Conservation (phyloP, 2,797 vertebrate species). For the Xenops minutus region DNA sequence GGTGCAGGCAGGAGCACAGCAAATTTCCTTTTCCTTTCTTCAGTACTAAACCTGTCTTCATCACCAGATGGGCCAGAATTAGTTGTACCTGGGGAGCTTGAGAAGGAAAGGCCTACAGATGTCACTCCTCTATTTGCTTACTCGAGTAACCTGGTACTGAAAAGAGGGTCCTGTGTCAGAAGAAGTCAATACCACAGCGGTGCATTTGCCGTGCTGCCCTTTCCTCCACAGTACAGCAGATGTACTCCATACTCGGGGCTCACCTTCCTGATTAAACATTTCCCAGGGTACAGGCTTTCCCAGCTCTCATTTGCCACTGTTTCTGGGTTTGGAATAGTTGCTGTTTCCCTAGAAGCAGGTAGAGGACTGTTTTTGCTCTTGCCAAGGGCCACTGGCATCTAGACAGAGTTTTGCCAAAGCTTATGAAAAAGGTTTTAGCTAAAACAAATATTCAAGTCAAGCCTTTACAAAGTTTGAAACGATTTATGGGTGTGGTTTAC, state of each 20-base stretch:
- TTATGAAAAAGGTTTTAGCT: not conserved
- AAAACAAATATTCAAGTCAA: not conserved
- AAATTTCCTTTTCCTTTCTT: not conserved
- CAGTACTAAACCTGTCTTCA: not conserved
- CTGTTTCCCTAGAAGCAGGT: not conserved
- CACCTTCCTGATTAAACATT: not conserved
- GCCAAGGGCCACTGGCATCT: not conserved
- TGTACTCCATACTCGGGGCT: not conserved
- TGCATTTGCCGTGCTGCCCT: not conserved
- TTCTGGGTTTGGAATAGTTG: not conserved
- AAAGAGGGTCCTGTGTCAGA: rapidly evolving
- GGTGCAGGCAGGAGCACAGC: not conserved
- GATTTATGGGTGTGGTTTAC: not conserved
- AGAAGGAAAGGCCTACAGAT: not conserved
- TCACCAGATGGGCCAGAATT: not conserved
- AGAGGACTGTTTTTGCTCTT: not conserved
- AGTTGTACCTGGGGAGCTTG: not conserved
- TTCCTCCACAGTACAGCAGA: not conserved
- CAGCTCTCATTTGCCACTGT: not conserved
- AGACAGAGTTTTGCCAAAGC: not conserved
- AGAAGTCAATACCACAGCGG: not conserved
- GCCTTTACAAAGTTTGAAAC: not conserved
- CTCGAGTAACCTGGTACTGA: not conserved
- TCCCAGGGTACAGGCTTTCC: not conserved
- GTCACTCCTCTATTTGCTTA: not conserved